Evolutionary conservation across 2,113 vertebrate genomes (phyloP), one percentile per base, ranked within the genome.

Genomic region (Colius striatus): DNA sequence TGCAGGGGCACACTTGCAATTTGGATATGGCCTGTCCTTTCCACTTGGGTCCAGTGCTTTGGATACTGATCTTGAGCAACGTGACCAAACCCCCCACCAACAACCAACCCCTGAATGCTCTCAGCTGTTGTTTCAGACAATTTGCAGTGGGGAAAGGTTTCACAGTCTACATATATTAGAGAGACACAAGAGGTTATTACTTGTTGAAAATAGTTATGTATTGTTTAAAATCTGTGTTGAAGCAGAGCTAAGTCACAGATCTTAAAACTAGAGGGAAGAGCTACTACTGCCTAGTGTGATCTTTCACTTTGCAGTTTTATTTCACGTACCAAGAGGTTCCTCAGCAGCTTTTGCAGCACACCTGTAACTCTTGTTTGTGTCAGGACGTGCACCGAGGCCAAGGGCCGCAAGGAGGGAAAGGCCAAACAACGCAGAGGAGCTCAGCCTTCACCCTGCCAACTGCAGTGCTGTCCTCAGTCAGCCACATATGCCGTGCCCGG

Each of bases 151-250:
- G 21, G 9, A 50, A 43, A 73, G 29, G 29, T 54, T 92, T 65
- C n/a, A 57, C 2, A 7, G 29, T 63, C 38, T 66, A 14, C 9
- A 51, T 0, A 8, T 8, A 82, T 7, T 1, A 1, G 5, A 53
- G 0, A 57, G 18, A 63, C 65, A 36, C 6, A 32, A 47, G 26
- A 66, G 22, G 16, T 22, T 38, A 32, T 18, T 79, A 88, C 43
- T 27, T 78, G n/a, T 1, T 47, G 60, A 50, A 94, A 89, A 73
- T 1, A 38, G 32, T 47, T 71, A 75, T 57, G 82, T 67, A 32
- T 26, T 54, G 41, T 61, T 84, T 73, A 72, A 82, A 87, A 72
- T 41, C 53, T 14, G 16, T 7, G 23, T 5, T 65, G 34, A 13
- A 45, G 76, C 48, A 54, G 9, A 70, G 60, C 47, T 48, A 41